These are phyloP conservation scores for Agelastica alni DNA, from an alignment of 2,888 invertebrate genomes.

Conservation along the genomic window DNA sequence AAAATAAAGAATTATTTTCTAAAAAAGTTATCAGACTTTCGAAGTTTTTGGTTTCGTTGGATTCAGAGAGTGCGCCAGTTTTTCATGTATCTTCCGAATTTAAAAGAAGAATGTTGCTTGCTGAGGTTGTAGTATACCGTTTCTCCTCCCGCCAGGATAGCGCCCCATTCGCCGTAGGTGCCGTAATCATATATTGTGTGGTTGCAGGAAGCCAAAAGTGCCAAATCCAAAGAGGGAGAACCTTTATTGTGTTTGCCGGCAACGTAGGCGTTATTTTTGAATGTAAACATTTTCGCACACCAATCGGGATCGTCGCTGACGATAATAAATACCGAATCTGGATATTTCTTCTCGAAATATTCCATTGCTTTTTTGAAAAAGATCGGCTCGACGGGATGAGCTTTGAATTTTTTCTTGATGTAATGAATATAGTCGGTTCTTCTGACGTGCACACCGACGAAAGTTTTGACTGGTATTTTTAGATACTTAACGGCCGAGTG, in stretches of 20 bases:
- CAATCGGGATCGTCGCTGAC: slow-evolving; percentile 59
- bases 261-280: slow-evolving; percentile 53
- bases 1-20: slow-evolving; percentile 32
- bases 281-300: slow-evolving; percentile 54
- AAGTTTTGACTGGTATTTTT: slow-evolving; percentile 43
- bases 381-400: slow-evolving; percentile 51
- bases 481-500: slow-evolving; percentile 26
- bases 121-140: slow-evolving; percentile 57
- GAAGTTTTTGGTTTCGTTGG: slow-evolving; percentile 21
- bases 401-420: slow-evolving; percentile 59
- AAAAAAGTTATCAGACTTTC: slow-evolving; percentile 33
- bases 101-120: slow-evolving; percentile 51
- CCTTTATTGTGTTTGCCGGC: slow-evolving; percentile 52
- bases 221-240: slow-evolving; percentile 57
- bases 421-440: slow-evolving; percentile 63
- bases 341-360: slow-evolving; percentile 55
- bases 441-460: slow-evolving; percentile 62
- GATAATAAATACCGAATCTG: slow-evolving; percentile 55
- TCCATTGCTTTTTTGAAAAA: slow-evolving; percentile 57
- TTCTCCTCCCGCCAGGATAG: slow-evolving; percentile 59
- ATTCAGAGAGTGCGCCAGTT: slow-evolving; percentile 54
- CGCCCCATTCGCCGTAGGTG: slow-evolving; percentile 60
- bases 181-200: slow-evolving; percentile 62
- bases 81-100: slow-evolving; percentile 55
- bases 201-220: slow-evolving; percentile 59